Evolutionary conservation across 2,888 invertebrate species (phyloP).

Genomic region (Eupithecia vulgata): DNA sequence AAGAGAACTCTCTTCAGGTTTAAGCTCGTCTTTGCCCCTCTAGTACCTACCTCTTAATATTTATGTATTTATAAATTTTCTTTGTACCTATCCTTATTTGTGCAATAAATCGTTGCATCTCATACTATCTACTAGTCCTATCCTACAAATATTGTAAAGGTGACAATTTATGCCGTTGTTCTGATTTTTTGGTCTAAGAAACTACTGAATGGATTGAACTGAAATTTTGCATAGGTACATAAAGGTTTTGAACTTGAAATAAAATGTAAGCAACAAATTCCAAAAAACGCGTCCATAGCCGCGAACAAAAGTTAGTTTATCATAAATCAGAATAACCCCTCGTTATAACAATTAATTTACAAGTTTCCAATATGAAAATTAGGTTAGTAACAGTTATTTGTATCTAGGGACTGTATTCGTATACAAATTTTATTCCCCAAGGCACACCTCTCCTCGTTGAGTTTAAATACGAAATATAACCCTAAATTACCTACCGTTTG

Average conservation of each 20-base stretch:
- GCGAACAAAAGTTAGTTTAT: neutral
- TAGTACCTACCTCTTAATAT: neutral
- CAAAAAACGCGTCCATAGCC: too few species aligned
- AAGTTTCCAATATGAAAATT: neutral
- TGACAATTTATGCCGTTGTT: too few species aligned
- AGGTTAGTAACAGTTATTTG: neutral
- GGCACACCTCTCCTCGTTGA: slow-evolving; percentile 42
- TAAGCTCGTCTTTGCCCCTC: neutral
- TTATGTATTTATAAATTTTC: neutral
- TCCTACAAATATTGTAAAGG: too few species aligned
- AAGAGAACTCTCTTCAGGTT: neutral
- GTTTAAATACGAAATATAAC: slow-evolving; percentile 40
- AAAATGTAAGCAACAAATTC: too few species aligned
- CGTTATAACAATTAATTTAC: neutral
- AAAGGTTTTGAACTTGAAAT: too few species aligned
- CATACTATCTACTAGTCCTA: neutral
- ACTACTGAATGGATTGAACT: too few species aligned
- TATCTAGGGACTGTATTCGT: neutral
- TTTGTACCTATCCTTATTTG: neutral
- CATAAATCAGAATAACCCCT: neutral
- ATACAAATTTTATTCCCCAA: slow-evolving; percentile 26
- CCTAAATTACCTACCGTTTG: slow-evolving; percentile 24
- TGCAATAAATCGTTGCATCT: neutral
- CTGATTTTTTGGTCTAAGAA: too few species aligned
- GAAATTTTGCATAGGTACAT: too few species aligned